A percentile compares a stretch with the other conserved stretches of the same genome.
Conservation (phyloP, 2,888 invertebrate genomes). For the Tholera decimalis region DNA sequence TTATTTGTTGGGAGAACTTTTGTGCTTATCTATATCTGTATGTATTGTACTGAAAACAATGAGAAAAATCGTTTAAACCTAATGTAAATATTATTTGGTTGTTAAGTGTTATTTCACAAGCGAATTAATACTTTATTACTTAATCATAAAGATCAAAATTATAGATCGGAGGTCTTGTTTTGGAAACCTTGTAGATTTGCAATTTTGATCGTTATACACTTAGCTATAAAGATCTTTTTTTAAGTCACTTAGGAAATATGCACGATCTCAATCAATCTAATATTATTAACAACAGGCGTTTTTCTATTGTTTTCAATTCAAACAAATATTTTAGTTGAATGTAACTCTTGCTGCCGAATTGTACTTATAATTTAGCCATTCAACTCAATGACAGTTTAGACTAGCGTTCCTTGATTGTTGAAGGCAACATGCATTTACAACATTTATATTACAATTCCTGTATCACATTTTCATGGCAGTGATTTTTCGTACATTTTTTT, state of each 20-base stretch:
- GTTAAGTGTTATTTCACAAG: neutral
- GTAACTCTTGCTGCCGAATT: constrained; percentile 12
- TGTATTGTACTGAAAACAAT: neutral
- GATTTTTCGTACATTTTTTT: neutral
- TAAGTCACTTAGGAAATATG: neutral
- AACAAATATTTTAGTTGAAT: neutral
- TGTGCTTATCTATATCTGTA: neutral
- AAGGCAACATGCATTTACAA: constrained; percentile 47
- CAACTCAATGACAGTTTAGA: constrained; percentile 11
- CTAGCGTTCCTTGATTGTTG: constrained; percentile 6
- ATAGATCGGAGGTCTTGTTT: neutral
- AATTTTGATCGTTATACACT: neutral
- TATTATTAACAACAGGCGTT: neutral
- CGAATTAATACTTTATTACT: neutral
- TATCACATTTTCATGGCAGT: constrained; percentile 51
- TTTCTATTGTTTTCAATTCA: neutral
- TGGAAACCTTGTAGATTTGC: neutral
- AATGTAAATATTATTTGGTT: neutral
- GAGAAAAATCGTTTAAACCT: neutral
- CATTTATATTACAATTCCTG: constrained; percentile 36
- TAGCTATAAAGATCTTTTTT: neutral
- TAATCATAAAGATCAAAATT: neutral
- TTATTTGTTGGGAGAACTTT: neutral
- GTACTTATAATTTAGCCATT: constrained; percentile 45
- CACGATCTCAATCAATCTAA: neutral